Evolutionary conservation across 2,888 invertebrate genomes (phyloP).

Genomic region (Himalopsyche tibetana): DNA sequence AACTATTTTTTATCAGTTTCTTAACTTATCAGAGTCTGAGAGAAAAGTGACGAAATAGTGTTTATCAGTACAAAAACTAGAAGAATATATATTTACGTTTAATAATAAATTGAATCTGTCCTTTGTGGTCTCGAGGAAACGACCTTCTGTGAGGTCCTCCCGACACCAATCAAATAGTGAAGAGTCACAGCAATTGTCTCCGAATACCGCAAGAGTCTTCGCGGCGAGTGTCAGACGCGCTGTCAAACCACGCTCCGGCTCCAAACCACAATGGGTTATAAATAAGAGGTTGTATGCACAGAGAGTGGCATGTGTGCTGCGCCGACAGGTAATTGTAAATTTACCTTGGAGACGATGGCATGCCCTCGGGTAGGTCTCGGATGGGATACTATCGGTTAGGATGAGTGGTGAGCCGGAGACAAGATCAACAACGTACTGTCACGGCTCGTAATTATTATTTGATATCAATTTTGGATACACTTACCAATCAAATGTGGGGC

Average conservation of each 20-base stretch:
- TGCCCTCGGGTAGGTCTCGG: not conserved
- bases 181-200: slow-evolving; percentile 23
- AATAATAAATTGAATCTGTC: too few species aligned
- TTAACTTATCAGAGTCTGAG: too few species aligned
- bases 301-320: slow-evolving; percentile 2
- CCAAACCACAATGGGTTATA: slow-evolving; percentile 28
- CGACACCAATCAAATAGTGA: slow-evolving; percentile 15
- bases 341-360: slow-evolving; percentile 13
- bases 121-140: too few species aligned
- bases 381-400: not conserved
- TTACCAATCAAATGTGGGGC: too few species aligned
- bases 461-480: too few species aligned
- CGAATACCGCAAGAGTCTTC: not conserved
- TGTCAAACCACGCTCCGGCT: not conserved
- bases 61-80: too few species aligned
- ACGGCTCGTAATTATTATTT: too few species aligned
- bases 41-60: too few species aligned
- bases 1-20: too few species aligned
- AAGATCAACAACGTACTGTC: not conserved
- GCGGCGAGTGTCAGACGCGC: not conserved
- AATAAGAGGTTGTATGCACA: slow-evolving; percentile 1
- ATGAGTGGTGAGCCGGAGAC: not conserved
- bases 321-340: slow-evolving; percentile 9
- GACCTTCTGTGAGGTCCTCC: not conserved
- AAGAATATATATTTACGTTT: too few species aligned